Base-by-base conservation (phyloP, 2,797 vertebrate species). In the Emydoidea blandingii region DNA sequence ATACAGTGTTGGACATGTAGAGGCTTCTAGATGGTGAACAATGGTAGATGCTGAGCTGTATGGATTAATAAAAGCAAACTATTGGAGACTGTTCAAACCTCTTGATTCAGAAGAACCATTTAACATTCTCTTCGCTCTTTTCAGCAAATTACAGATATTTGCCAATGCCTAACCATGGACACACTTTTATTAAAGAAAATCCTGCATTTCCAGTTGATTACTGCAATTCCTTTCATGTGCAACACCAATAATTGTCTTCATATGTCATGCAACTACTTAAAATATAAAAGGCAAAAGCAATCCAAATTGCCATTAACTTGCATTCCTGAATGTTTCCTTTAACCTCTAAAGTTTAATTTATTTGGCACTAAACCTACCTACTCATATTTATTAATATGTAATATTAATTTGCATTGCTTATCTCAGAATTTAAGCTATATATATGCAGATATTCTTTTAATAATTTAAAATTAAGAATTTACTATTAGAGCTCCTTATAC, bases 381-480 rank as follows among this genome's bases (percentile, higher is more conserved):
- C 29, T 92, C 88, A 41, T 81, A 96, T 94, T 92, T 87, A 41
- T 96, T 95, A 95, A 92, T 83, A 96, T 96, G 80, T 94, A 5
- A 90, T 89, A 94, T 91, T 92, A 92, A 94, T 95, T 95, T 96
- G 92, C 96, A 94, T 88, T 97, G 96, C 97, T 98, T 97, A 97
- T 91, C 93, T 96, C 91, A 93, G 87, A 95, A 87, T 83, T 85
- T 93, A 41, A 95, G 96, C 88, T 15, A 2, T 93, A 90, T 52
- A 83, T 93, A 79, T 72, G 91, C 91, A 87, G 78, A 76, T 0
- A 8, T 29, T 53, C 59, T 87, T 91, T 93, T 96, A 23, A 80
- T 88, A 84, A 90, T 92, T 95, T 88, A 94, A 94, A 93, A 93
- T 86, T 54, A 68, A 34, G 25, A 4, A 3, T 19, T 47, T 52